These are phyloP conservation scores for Athetis lepigone DNA, from an alignment of 2,888 invertebrate species.

Conservation along the genomic window DNA sequence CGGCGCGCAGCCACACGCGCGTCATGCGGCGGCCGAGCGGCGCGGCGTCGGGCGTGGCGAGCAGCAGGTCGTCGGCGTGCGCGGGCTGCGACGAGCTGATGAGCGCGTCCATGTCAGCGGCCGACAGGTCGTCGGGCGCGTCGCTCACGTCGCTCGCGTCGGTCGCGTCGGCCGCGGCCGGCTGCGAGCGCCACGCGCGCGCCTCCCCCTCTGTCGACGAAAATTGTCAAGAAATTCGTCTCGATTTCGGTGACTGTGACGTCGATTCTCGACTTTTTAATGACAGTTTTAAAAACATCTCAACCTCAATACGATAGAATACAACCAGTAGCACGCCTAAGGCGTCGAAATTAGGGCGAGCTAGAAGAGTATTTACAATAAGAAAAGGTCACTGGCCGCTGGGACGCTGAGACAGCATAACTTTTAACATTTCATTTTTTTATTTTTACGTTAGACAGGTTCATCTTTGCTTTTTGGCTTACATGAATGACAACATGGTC, in stretches of 20 bases:
- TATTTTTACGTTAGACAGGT: no score
- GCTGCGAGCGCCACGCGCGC: slow-evolving; percentile 72
- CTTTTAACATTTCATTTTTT: no score
- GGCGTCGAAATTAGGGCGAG: no score
- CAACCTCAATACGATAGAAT: no score
- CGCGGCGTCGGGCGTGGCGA: slow-evolving; percentile 89
- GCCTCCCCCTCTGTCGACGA: slow-evolving; percentile 43
- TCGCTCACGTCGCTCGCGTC: no score
- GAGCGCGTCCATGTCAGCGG: slow-evolving; percentile 86
- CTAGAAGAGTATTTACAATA: no score
- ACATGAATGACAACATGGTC: no score
- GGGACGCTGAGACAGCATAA: no score
- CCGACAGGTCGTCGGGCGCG: slow-evolving; percentile 63
- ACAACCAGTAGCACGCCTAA: no score
- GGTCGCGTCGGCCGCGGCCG: slow-evolving; percentile 48
- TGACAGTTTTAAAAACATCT: no score
- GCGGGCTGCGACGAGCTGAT: slow-evolving; percentile 97
- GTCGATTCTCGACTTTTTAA: slow-evolving; percentile 3
- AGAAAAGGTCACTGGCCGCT: no score
- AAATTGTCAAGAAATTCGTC: slow-evolving; percentile 30
- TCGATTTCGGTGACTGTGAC: slow-evolving; percentile 13
- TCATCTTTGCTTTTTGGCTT: no score
- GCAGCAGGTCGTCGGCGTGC: slow-evolving; percentile 94
- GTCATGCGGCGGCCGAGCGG: slow-evolving; percentile 96
- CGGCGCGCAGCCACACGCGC: slow-evolving; percentile 95